Conservation (phyloP, 2,113 vertebrate species). For the Diadophis punctatus region DNA sequence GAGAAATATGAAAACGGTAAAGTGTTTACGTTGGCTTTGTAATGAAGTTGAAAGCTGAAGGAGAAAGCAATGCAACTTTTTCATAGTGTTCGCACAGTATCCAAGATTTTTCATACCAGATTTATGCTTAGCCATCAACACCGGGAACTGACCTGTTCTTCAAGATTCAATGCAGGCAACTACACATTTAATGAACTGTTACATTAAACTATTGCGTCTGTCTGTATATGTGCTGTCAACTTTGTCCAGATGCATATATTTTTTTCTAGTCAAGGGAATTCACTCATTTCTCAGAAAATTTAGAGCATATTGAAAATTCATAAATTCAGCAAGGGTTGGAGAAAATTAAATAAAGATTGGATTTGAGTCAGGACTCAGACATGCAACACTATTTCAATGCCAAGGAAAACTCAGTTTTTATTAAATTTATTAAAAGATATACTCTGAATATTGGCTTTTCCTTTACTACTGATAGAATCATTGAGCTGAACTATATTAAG, state of each 20-base stretch:
- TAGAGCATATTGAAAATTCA: neutral
- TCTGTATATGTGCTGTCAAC: neutral
- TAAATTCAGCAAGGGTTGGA: neutral
- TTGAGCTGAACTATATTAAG: neutral
- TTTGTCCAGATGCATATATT: neutral
- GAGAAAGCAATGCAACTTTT: conserved; percentile 19
- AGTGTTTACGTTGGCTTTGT: conserved; percentile 31
- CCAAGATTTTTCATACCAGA: neutral
- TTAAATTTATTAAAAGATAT: neutral
- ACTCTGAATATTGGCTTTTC: neutral
- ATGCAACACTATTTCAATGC: neutral
- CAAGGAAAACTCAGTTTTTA: neutral
- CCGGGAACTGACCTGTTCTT: neutral
- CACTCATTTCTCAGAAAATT: conserved; percentile 25
- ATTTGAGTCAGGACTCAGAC: neutral
- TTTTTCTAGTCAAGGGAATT: neutral
- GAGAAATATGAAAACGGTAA: conserved; percentile 28
- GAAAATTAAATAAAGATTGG: neutral
- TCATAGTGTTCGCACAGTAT: neutral
- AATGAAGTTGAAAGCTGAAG: conserved; percentile 19
- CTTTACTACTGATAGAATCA: neutral
- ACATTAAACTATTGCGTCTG: neutral
- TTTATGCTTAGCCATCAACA: conserved; percentile 15
- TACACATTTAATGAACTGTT: neutral
- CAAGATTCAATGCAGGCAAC: neutral